Evolutionary conservation across 2,888 invertebrate genomes (phyloP).

Genomic region (Drosophila algonquin): DNA sequence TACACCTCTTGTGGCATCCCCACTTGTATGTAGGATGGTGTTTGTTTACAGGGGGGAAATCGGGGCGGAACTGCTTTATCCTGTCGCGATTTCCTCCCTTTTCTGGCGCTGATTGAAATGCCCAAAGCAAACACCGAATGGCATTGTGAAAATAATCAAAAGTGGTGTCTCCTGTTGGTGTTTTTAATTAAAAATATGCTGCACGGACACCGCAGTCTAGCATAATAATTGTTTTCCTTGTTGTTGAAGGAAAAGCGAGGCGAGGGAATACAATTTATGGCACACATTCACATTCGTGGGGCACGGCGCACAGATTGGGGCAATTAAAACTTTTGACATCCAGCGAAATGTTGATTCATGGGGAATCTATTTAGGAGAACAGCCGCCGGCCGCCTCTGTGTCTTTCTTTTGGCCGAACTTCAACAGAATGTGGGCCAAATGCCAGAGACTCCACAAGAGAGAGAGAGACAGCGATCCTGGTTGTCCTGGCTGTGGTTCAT

Average conservation of each 20-base stretch:
- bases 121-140: conserved; percentile 61
- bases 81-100: conserved; percentile 14
- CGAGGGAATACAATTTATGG: conserved; percentile 30
- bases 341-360: conserved; percentile 25
- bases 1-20: too few relatives aligned
- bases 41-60: conserved; percentile 56
- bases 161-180: conserved; percentile 11
- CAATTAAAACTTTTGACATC: conserved; percentile 43
- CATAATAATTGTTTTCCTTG: conserved; percentile 36
- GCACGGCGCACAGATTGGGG: conserved; percentile 13
- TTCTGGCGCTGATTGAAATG: conserved; percentile 62
- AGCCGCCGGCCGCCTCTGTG: not conserved
- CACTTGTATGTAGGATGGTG: not conserved
- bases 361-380: conserved; percentile 26
- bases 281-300: conserved; percentile 10
- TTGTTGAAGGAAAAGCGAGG: conserved; percentile 37
- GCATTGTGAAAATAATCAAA: conserved; percentile 41
- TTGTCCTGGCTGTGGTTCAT: conserved; percentile 32
- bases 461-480: conserved; percentile 8
- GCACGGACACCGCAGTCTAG: conserved; percentile 3
- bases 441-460: conserved; percentile 5
- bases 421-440: conserved; percentile 31
- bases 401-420: conserved; percentile 1
- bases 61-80: conserved; percentile 23
- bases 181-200: conserved; percentile 45